A percentile compares a stretch with the other conserved stretches of the same genome.
phyloP scores from a whole-genome alignment of 2,888 invertebrate species.

The Caenorhabditis uteleia region DNA sequence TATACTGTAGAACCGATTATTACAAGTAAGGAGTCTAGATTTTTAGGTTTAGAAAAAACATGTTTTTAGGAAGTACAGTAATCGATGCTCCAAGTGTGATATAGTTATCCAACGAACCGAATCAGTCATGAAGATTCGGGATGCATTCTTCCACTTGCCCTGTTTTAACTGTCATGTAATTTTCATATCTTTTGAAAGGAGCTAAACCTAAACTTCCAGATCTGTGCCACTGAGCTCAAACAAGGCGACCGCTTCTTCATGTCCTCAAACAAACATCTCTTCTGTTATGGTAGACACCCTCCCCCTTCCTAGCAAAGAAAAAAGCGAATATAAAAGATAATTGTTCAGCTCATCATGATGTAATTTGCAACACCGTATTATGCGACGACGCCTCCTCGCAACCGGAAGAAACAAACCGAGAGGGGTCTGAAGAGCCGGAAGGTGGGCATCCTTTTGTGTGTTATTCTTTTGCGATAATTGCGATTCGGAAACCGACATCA shows the following conservation, averaged over 20 bases:
- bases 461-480: no score
- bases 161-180: constrained; percentile 82
- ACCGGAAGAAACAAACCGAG: neutral
- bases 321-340: neutral
- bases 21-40: constrained; percentile 25
- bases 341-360: constrained; percentile 39
- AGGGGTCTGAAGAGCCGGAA: constrained; percentile 24
- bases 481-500: no score
- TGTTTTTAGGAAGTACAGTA: constrained; percentile 80
- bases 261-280: constrained; percentile 76
- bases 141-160: constrained; percentile 85
- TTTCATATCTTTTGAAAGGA: neutral
- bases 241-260: constrained; percentile 91
- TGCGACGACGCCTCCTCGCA: constrained; percentile 4
- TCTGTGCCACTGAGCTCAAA: constrained; percentile 82
- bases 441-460: constrained; percentile 4
- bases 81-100: constrained; percentile 83
- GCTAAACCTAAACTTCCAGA: constrained; percentile 61
- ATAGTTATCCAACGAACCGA: constrained; percentile 85
- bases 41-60: neutral
- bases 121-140: constrained; percentile 87
- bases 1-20: constrained; percentile 30
- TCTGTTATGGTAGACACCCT: constrained; percentile 52
- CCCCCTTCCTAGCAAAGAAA: constrained; percentile 1
- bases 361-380: constrained; percentile 18